Base-by-base conservation (phyloP, 2,888 invertebrate genomes). In the Epiblema foenella region DNA sequence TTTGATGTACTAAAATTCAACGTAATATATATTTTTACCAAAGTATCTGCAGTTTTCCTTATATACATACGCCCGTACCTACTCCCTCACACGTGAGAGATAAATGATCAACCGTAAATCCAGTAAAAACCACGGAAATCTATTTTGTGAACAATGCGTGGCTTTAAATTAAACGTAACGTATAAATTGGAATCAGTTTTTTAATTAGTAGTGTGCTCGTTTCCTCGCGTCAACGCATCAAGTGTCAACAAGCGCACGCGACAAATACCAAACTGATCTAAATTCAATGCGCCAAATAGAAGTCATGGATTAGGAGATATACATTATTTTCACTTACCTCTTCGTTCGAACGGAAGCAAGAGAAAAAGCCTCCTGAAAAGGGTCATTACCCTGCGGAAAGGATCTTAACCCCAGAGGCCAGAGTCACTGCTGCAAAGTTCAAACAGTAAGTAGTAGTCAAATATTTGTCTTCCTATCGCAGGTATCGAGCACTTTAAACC, bases 341-440 rank as follows among this genome's bases (percentile, higher is more conserved):
- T 60, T 29, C 10, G 42, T 39, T 17, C 39, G 42, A 60, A 37
- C 59, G 70, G 49, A 71, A 49, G 67, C 54, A 66, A 52, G 24
- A 60, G 60, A 62, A 67, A 65, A 60, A 67, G 33, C 70, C 69
- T 76, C 73, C 37, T n/a, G 17, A 70, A 75, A 83, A 80, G 83
- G 82, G 77, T 77, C 74, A 84, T 75, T 74, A 74, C 64, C 73
- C 66, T 69, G 66, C 68, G 59, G 57, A 24, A 73, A 59, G 70
- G 81, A 78, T 72, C 84, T 81, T 84, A 83, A 81, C 86, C 80
- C 83, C 75, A n/a, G n/a, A n/a, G n/a, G n/a, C n/a, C 73, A 58
- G 73, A 74, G 71, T 70, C 77, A 77, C 72, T 82, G 83, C 80
- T 82, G 77, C n/a, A 12, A 33, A 17, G 57, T 24, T 51, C n/a